A percentile compares a stretch with the other conserved stretches of the same genome.
phyloP scores from a whole-genome alignment of 1,140 invertebrate species.

The Bacillus rossius region DNA sequence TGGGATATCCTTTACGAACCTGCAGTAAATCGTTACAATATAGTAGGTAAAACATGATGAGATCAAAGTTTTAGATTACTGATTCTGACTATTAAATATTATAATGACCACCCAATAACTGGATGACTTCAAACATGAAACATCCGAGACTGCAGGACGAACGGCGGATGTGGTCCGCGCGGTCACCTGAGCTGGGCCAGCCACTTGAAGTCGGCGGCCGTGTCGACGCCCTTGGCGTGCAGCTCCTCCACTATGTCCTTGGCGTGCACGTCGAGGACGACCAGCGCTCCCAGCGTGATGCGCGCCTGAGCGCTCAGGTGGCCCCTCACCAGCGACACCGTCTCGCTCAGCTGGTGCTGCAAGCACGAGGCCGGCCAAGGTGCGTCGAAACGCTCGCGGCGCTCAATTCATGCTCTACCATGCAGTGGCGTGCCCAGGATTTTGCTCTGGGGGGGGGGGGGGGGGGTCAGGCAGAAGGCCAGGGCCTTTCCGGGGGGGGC shows the following conservation, averaged over 20 bases:
- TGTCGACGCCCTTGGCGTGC: conserved; percentile 57
- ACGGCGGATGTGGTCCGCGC: too few species aligned
- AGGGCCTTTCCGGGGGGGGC: too few species aligned
- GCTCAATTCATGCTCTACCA: too few species aligned
- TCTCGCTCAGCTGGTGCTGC: conserved; percentile 47
- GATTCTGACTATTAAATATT: too few species aligned
- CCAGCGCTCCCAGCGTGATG: conserved; percentile 78
- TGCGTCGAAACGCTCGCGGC: too few species aligned
- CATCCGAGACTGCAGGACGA: background rate
- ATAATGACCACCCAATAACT: background rate
- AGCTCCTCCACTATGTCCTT: conserved; percentile 80
- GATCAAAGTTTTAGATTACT: background rate
- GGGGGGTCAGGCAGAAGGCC: too few species aligned
- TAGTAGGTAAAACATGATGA: too few species aligned
- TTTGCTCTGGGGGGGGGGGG: too few species aligned
- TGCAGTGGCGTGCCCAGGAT: too few species aligned
- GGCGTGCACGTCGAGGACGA: conserved; percentile 89
- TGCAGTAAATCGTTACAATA: too few species aligned
- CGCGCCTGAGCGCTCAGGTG: conserved; percentile 56
- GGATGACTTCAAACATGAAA: background rate
- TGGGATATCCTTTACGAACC: too few species aligned
- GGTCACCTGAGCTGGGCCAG: conserved; percentile 62
- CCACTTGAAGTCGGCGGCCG: conserved; percentile 87
- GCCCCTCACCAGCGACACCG: conserved; percentile 50
- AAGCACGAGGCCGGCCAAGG: too few species aligned